These are phyloP conservation scores for Bombus pyrosoma DNA, from an alignment of 1,140 invertebrate genomes.

Conservation along the genomic window DNA sequence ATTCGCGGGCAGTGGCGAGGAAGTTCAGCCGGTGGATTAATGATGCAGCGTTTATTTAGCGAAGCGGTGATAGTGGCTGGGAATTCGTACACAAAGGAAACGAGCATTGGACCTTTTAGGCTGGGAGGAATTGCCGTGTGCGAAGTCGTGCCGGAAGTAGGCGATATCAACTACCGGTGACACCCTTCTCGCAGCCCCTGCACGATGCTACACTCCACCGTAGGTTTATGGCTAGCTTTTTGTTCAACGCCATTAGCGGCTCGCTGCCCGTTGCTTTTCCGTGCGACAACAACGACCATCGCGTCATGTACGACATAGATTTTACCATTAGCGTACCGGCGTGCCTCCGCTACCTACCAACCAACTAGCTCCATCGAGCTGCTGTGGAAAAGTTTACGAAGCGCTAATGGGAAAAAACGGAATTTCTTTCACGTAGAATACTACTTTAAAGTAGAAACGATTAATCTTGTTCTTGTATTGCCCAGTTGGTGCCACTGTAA, in stretches of 20 bases:
- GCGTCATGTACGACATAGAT: slow-evolving; percentile 52
- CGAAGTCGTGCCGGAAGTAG: slow-evolving; percentile 43
- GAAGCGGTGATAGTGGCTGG: slow-evolving; percentile 25
- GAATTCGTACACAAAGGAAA: slow-evolving; percentile 46
- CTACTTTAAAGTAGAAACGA: slow-evolving; percentile 19
- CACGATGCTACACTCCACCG: slow-evolving; percentile 38
- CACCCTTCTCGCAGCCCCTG: slow-evolving; percentile 34
- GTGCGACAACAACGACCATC: slow-evolving; percentile 21
- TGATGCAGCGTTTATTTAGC: slow-evolving; percentile 53
- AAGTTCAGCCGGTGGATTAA: slow-evolving; percentile 50
- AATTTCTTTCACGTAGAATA: neutral
- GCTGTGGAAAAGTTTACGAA: slow-evolving; percentile 33
- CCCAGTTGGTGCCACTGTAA: neutral
- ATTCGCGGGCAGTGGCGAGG: slow-evolving; percentile 41
- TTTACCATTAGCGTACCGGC: slow-evolving; percentile 43
- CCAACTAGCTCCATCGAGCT: neutral
- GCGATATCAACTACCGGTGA: slow-evolving; percentile 43
- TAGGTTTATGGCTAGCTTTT: slow-evolving; percentile 51
- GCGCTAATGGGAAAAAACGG: slow-evolving; percentile 17
- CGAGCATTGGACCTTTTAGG: slow-evolving; percentile 48
- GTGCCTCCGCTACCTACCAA: neutral
- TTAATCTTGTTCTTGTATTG: slow-evolving; percentile 35
- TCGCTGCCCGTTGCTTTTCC: slow-evolving; percentile 42
- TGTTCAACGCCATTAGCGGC: slow-evolving; percentile 48
- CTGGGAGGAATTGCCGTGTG: slow-evolving; percentile 20